Conservation (phyloP, 2,797 vertebrate genomes). For the Clarias fuscus region DNA sequence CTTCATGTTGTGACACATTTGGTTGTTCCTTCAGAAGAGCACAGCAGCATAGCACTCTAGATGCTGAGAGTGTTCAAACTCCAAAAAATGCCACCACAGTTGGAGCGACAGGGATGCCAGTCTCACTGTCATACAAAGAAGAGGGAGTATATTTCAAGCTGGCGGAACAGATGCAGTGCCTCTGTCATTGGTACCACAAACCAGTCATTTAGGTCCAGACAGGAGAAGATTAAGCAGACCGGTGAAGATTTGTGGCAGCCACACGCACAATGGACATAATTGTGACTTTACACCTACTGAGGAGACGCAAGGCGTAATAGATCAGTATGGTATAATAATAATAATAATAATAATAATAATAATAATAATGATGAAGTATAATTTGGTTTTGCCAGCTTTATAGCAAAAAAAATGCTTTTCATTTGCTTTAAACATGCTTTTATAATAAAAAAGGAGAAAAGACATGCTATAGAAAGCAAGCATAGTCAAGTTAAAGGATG, state of each 20-base stretch:
- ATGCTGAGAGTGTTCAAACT: conserved; percentile 37
- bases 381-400: too few species aligned
- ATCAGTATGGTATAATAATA: not conserved
- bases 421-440: too few species aligned
- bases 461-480: too few species aligned
- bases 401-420: too few species aligned
- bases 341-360: not conserved
- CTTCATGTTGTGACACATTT: conserved; percentile 38
- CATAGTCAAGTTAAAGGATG: too few species aligned
- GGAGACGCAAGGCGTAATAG: not conserved
- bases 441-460: too few species aligned
- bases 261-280: conserved; percentile 18
- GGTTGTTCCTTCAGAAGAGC: conserved; percentile 27
- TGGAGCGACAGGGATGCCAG: conserved; percentile 26
- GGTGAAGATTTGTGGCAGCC: conserved; percentile 48
- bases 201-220: conserved; percentile 45
- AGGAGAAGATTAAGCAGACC: conserved; percentile 52
- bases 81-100: conserved; percentile 30
- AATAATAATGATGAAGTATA: not conserved
- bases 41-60: conserved; percentile 27
- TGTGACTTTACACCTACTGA: not conserved
- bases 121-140: conserved; percentile 35
- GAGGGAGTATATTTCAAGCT: conserved; percentile 35
- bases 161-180: conserved; percentile 38
- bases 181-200: conserved; percentile 34